Conservation (phyloP, 2,888 invertebrate genomes). For the Philhelius pedissequus region DNA sequence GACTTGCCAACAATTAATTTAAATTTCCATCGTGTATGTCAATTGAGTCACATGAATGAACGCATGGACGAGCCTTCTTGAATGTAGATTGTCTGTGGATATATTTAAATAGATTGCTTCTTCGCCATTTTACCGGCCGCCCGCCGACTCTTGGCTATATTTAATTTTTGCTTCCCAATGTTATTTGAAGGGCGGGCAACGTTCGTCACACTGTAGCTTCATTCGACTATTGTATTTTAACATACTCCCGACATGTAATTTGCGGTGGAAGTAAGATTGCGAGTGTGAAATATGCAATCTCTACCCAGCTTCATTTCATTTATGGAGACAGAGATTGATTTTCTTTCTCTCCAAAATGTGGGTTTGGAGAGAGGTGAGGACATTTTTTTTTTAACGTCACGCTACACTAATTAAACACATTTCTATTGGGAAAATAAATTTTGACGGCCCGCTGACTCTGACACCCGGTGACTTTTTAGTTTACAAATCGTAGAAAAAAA, state of each 20-base stretch:
- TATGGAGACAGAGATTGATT: background rate
- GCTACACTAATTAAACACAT: slow-evolving; percentile 54
- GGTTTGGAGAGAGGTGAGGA: background rate
- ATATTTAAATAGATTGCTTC: background rate
- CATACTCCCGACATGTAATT: slow-evolving; percentile 31
- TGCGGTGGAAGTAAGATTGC: slow-evolving; percentile 16
- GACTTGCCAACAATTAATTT: slow-evolving; percentile 38
- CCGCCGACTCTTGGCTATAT: slow-evolving; percentile 24
- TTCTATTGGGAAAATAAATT: slow-evolving; percentile 27
- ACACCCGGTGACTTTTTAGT: background rate
- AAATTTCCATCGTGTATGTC: slow-evolving; percentile 22
- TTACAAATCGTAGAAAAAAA: background rate
- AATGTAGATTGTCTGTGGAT: slow-evolving; percentile 18
- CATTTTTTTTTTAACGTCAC: slow-evolving; percentile 30
- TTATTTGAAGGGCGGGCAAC: slow-evolving; percentile 58
- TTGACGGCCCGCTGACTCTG: background rate
- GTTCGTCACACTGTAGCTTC: background rate
- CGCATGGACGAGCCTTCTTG: slow-evolving; percentile 65
- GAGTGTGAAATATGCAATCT: slow-evolving; percentile 41
- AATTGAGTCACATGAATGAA: slow-evolving; percentile 67
- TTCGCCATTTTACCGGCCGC: slow-evolving; percentile 1
- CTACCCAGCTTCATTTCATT: slow-evolving; percentile 2
- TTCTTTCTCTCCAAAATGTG: background rate
- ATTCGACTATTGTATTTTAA: slow-evolving; percentile 11
- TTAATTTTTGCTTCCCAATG: slow-evolving; percentile 34